Evolutionary conservation across 2,888 invertebrate genomes (phyloP), one percentile per base, ranked within the genome.

Genomic region (Salticus scenicus): DNA sequence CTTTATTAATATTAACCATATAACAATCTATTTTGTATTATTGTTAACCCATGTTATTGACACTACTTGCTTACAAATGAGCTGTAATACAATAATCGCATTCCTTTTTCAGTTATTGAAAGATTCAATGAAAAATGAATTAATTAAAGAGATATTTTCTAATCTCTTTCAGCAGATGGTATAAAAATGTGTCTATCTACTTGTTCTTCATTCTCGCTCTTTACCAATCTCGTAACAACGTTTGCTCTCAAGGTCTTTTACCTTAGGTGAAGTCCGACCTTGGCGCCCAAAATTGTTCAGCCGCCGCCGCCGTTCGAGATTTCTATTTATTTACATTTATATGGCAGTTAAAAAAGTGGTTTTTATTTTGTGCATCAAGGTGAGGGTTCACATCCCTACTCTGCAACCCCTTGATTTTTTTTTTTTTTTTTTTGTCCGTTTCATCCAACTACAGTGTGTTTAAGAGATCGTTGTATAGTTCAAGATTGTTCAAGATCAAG

Each of bases 191-290:
- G 51, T 1, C n/a, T 17, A 51, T 17, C n/a, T n/a, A n/a, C n/a
- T n/a, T n/a, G n/a, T n/a, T n/a, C n/a, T n/a, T n/a, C n/a, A n/a
- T n/a, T n/a, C n/a, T 30, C 30, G 31, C 14, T 66, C n/a, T 66
- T 27, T 31, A n/a, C 33, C 24, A 4, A 30, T 63, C 20, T 17
- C 33, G 63, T 47, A 31, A 33, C 14, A 66, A 78, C 71, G 63
- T 30, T 30, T 30, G 31, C 10, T 27, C 30, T 63, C 71, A 79
- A 79, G 79, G 79, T 79, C 79, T 72, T 79, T 79, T 66, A 71
- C 71, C 79, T 66, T 47, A 75, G 41, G n/a, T 63, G 64, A 70
- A 78, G n/a, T 33, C 28, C 73, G 72, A 67, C 79, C 79, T 79
- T 79, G 57, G 57, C 57, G 57, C 57, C 57, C 12, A 57, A n/a